Evolutionary conservation across 2,888 invertebrate species (phyloP), one percentile per base, ranked within the genome.

Genomic region (Pseudococcus longispinus): DNA sequence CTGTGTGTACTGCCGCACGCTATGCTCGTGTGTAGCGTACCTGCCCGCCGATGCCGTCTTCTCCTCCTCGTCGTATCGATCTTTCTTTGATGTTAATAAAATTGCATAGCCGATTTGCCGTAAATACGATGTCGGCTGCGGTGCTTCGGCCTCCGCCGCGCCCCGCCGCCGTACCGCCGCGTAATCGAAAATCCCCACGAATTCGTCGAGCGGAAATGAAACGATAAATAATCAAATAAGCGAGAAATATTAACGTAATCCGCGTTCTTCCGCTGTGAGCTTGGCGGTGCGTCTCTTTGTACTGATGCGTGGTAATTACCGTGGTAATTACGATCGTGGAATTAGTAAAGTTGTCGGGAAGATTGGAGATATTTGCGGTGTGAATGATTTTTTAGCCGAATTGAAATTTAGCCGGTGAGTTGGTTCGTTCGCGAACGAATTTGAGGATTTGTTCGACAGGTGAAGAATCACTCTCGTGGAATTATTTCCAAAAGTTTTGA

Each of bases 31-130:
- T 65, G 23, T 26, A 26, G 37, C 11, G 26, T 65, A 9, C 23
- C 70, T 29, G 29, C 70, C 29, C 4, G 37, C 37, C 37, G 9
- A n/a, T n/a, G 4, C 37, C 37, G 37, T 9, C 37, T 6, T n/a
- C 18, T n/a, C 42, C 29, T 18, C 29, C 77, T 42, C 32, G 1
- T 80, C 20, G n/a, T 80, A 80, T 80, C 77, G 77, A 80, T 80
- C 77, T 80, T 80, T 80, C 42, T 42, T 37, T 20, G 37, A 42
- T 80, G 77, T 80, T 80, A 80, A 80, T 80, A 80, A 42, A 80
- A 80, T 80, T 80, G 77, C 77, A 80, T 80, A 80, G 37, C 29
- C 77, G 77, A 42, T 80, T 80, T 29, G 77, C 77, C 77, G 77
- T 80, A 80, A 80, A 80, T 80, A 80, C 77, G 77, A 42, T 20